Conservation (phyloP, 1,140 invertebrate species). For the Stegodyphus dumicola region DNA sequence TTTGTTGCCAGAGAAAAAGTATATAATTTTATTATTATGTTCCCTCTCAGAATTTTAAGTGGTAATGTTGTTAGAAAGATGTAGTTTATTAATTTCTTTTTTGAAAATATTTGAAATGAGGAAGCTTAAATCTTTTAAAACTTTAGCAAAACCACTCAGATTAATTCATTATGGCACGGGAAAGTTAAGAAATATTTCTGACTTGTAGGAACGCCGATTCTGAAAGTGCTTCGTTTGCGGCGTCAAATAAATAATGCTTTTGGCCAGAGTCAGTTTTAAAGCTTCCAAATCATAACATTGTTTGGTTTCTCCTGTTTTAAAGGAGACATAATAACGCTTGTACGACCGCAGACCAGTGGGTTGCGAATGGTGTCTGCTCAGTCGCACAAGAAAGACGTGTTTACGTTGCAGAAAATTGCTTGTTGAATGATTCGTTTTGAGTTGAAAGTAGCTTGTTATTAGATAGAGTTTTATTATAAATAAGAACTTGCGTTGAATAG, state of each 20-base stretch:
- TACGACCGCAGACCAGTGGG: not conserved
- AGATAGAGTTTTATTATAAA: conserved; percentile 20
- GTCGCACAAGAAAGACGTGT: no score
- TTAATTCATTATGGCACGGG: conserved; percentile 22
- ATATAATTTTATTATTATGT: conserved; percentile 56
- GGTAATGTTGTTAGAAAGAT: conserved; percentile 39
- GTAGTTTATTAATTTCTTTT: conserved; percentile 52
- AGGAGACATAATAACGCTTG: not conserved
- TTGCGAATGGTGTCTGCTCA: not conserved
- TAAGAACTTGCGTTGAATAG: conserved; percentile 35
- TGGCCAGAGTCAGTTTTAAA: conserved; percentile 53
- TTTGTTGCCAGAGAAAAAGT: conserved; percentile 47
- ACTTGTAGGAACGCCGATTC: not conserved
- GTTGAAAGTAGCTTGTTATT: conserved; percentile 48
- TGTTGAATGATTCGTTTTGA: conserved; percentile 51
- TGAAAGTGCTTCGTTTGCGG: conserved; percentile 8
- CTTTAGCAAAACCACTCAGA: conserved; percentile 41
- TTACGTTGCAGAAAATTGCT: conserved; percentile 21
- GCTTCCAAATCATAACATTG: conserved; percentile 20
- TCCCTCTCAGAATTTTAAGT: conserved; percentile 32
- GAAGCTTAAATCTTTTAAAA: conserved; percentile 52
- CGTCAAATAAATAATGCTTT: conserved; percentile 24
- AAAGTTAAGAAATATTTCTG: not conserved
- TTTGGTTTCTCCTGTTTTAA: conserved; percentile 18
- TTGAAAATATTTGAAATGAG: conserved; percentile 42